Evolutionary conservation across 2,113 vertebrate genomes (phyloP).

Genomic region (Aepyceros melampus): DNA sequence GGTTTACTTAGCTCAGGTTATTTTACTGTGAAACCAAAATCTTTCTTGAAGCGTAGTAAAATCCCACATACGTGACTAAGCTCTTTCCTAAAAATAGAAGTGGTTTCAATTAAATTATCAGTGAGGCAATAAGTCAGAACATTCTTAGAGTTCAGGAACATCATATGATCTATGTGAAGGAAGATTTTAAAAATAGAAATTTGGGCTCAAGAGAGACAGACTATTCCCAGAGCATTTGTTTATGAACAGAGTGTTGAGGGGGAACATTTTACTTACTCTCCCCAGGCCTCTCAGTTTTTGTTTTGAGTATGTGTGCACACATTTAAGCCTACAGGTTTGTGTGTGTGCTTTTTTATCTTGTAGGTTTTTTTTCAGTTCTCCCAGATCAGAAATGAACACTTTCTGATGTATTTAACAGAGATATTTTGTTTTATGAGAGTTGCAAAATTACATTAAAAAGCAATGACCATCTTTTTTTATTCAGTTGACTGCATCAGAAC

Average conservation of each 20-base stretch:
- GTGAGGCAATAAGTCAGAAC: conserved; percentile 41
- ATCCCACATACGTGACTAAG: conserved; percentile 3
- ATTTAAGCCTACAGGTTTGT: not conserved
- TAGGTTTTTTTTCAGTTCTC: not conserved
- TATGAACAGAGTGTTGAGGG: not conserved
- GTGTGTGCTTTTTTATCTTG: not conserved
- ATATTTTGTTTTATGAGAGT: not conserved
- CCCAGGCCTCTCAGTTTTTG: accelerated
- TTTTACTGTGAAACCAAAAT: not conserved
- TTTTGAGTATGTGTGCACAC: not conserved
- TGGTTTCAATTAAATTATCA: conserved; percentile 45
- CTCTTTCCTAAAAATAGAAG: conserved; percentile 50
- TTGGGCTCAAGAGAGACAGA: not conserved
- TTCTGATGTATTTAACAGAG: not conserved
- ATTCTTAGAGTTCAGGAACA: conserved; percentile 38
- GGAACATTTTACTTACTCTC: not conserved
- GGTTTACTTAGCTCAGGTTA: not conserved
- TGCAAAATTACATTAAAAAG: not conserved
- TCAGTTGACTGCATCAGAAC: not conserved
- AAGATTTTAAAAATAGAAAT: conserved; percentile 47
- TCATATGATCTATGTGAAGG: conserved; percentile 11
- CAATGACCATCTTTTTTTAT: not conserved
- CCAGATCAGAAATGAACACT: not conserved
- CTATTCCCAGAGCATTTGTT: not conserved
- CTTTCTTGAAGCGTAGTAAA: not conserved